These are phyloP conservation scores for Drosophila lini DNA, from an alignment of 1,140 invertebrate genomes.

Conservation along the genomic window DNA sequence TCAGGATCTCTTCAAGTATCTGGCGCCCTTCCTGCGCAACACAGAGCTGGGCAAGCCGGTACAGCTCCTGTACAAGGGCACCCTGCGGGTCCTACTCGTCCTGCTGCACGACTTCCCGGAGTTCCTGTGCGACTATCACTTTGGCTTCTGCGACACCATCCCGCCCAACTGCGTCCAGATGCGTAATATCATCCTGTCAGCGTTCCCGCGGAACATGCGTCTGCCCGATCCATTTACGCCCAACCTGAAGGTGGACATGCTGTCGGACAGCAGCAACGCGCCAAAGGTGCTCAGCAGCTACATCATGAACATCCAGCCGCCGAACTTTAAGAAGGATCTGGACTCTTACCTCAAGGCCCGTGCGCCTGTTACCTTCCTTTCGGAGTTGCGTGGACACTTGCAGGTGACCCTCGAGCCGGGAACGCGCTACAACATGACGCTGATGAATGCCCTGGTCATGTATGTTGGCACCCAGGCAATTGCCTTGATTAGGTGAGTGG, in stretches of 20 bases:
- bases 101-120: constrained; percentile 99
- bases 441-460: constrained; percentile 98
- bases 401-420: constrained; percentile 94
- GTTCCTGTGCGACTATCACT: constrained; percentile 99
- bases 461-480: constrained; percentile 99
- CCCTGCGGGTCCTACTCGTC: constrained; percentile 96
- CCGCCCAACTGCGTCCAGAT: constrained; percentile 99
- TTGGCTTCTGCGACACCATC: constrained; percentile 99
- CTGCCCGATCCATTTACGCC: constrained; percentile 99
- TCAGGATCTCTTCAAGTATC: constrained; percentile 97
- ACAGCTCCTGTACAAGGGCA: constrained; percentile 97
- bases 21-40: constrained; percentile 98
- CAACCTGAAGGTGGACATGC: constrained; percentile 97
- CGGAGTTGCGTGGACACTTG: constrained; percentile 94
- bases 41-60: constrained; percentile 97
- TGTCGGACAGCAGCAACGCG: constrained; percentile 93
- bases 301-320: constrained; percentile 93
- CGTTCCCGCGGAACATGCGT: constrained; percentile 98
- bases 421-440: constrained; percentile 96
- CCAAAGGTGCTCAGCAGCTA: constrained; percentile 97
- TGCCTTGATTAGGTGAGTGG: constrained; percentile 87
- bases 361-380: constrained; percentile 97
- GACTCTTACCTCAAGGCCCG: constrained; percentile 98
- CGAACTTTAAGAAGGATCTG: constrained; percentile 96
- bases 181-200: constrained; percentile 98